phyloP scores from a whole-genome alignment of 2,113 vertebrate genomes.

The Alosa alosa region DNA sequence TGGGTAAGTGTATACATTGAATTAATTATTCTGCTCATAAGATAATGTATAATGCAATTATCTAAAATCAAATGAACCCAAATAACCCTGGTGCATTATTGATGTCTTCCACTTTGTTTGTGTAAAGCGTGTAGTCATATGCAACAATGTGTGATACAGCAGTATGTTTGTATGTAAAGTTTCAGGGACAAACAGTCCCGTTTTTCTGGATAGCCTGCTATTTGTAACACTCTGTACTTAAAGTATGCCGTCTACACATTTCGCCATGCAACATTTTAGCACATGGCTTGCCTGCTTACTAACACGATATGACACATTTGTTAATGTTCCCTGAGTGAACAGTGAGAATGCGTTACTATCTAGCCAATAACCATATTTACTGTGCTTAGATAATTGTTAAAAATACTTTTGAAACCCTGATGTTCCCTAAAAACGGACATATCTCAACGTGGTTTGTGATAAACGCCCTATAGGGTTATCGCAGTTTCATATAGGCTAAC shows the following conservation, averaged over 20 bases:
- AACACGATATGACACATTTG: neutral
- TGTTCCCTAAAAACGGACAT: neutral
- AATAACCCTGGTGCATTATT: neutral
- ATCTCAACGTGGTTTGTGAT: neutral
- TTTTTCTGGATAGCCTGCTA: neutral
- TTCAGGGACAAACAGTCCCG: neutral
- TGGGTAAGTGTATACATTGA: slow-evolving; percentile 10
- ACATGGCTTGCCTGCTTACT: neutral
- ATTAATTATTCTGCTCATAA: neutral
- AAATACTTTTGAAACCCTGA: neutral
- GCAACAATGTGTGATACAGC: too few species aligned
- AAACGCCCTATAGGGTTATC: neutral
- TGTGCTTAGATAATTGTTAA: neutral
- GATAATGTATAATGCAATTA: neutral
- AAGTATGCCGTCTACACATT: neutral
- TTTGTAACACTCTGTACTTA: neutral
- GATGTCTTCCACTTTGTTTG: neutral
- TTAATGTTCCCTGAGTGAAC: neutral
- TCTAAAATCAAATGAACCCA: neutral
- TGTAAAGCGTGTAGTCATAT: neutral
- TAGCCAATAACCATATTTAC: neutral
- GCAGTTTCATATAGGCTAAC: too few species aligned
- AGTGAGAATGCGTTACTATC: neutral
- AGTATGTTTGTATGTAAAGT: neutral
- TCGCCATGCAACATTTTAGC: neutral